A percentile compares a stretch with the other conserved stretches of the same genome.
phyloP scores from a whole-genome alignment of 2,797 vertebrate genomes.

The Poecilia wingei region DNA sequence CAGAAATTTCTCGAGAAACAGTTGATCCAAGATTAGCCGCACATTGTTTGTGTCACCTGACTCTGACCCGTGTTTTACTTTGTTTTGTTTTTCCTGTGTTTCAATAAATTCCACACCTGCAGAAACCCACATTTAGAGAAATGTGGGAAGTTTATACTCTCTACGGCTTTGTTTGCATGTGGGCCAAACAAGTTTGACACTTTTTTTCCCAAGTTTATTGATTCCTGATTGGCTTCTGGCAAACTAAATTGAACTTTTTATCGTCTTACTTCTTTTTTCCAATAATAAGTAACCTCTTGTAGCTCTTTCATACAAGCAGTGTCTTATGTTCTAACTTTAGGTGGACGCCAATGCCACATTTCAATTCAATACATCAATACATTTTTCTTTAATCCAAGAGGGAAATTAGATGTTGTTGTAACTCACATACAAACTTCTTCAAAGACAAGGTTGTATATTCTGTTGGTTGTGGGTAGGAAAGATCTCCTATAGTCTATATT shows the following conservation, averaged over 20 bases:
- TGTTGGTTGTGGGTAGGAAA: neutral
- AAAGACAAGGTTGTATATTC: neutral
- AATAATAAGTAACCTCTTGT: neutral
- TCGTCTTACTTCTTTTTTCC: neutral
- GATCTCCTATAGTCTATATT: neutral
- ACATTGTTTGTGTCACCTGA: conserved; percentile 31
- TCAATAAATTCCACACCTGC: conserved; percentile 32
- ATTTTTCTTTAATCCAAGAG: neutral
- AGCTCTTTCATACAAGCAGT: neutral
- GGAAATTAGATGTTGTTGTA: neutral
- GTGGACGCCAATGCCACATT: neutral
- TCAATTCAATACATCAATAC: neutral
- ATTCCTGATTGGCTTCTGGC: neutral
- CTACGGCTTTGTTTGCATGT: neutral
- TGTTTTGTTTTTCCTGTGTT: conserved; percentile 22
- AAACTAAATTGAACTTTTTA: neutral
- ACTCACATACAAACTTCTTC: neutral
- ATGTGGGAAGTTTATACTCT: conserved; percentile 11
- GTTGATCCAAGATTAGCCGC: conserved; percentile 27
- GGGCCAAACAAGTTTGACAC: neutral
- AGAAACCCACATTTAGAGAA: conserved; percentile 31
- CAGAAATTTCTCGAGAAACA: conserved; percentile 41
- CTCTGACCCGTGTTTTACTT: conserved; percentile 19
- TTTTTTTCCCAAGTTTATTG: neutral
- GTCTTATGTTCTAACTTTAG: neutral